These are phyloP conservation scores for Hypomesus transpacificus DNA, from an alignment of 2,113 vertebrate species.

Conservation along the genomic window DNA sequence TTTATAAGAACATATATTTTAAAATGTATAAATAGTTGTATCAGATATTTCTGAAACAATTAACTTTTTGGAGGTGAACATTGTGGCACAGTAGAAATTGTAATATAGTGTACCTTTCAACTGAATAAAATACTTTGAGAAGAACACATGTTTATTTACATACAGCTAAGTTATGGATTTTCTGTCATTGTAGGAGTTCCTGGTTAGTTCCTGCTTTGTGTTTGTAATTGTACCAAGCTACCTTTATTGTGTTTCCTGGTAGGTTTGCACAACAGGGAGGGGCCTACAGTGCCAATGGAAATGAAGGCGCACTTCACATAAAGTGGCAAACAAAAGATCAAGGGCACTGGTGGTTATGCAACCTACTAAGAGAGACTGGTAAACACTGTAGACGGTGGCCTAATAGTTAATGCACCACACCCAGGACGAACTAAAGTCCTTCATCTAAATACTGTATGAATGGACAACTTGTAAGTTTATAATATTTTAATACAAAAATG, in stretches of 20 bases:
- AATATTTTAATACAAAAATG: too few species aligned
- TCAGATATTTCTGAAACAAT: too few species aligned
- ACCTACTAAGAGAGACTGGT: slow-evolving; percentile 39
- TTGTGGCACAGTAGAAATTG: too few species aligned
- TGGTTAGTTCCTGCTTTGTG: not conserved
- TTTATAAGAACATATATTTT: too few species aligned
- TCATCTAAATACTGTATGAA: not conserved
- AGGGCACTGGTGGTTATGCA: slow-evolving; percentile 40
- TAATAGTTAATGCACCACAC: slow-evolving; percentile 22
- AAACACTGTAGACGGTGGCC: slow-evolving; percentile 51
- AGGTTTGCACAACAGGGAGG: slow-evolving; percentile 43
- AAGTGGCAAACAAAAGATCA: slow-evolving; percentile 49
- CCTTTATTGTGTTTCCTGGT: slow-evolving; percentile 7
- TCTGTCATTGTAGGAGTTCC: not conserved
- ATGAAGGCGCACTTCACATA: slow-evolving; percentile 53
- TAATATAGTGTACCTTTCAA: too few species aligned
- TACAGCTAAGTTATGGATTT: not conserved
- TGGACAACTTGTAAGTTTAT: too few species aligned
- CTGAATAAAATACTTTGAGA: not conserved
- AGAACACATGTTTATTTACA: not conserved
- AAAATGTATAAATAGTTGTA: too few species aligned
- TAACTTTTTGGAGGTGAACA: too few species aligned
- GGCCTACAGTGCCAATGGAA: slow-evolving; percentile 44
- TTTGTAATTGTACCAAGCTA: too few species aligned
- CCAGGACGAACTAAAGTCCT: not conserved